These are phyloP conservation scores for Sphinx pinastri DNA, from an alignment of 2,888 invertebrate species.

Conservation along the genomic window DNA sequence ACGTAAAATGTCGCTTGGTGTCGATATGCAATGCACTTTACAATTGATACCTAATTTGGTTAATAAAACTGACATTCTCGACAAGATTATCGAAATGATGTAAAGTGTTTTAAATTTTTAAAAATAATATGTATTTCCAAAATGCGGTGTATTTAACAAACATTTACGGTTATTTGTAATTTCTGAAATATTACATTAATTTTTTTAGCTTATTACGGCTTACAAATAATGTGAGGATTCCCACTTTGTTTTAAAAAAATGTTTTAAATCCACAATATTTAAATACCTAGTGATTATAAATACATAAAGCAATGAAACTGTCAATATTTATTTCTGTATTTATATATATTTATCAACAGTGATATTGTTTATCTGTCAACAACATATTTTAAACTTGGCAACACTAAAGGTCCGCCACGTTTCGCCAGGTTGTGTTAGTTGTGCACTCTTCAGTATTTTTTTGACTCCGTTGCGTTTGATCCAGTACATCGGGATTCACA, in stretches of 20 bases:
- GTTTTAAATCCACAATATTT: background rate
- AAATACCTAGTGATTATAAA: background rate
- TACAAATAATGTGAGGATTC: no score
- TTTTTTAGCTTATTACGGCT: no score
- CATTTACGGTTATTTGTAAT: no score
- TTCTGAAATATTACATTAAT: no score
- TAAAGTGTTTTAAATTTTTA: background rate
- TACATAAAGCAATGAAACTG: background rate
- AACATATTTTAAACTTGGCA: constrained; percentile 57
- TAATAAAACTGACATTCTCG: background rate
- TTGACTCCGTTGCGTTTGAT: constrained; percentile 53
- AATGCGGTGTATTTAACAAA: background rate
- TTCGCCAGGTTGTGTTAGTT: constrained; percentile 71
- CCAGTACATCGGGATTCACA: constrained; percentile 51
- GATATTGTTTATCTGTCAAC: constrained; percentile 6
- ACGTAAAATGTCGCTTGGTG: background rate
- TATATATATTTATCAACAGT: background rate
- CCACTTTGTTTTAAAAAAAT: no score
- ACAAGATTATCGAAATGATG: background rate
- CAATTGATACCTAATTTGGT: background rate
- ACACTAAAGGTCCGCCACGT: constrained; percentile 75
- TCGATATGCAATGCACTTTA: background rate
- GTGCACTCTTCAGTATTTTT: constrained; percentile 63
- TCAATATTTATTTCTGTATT: background rate
- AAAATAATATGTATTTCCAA: background rate